These are phyloP conservation scores for Scaptomyza cyrtandrae DNA, from an alignment of 2,888 invertebrate genomes.

Conservation along the genomic window DNA sequence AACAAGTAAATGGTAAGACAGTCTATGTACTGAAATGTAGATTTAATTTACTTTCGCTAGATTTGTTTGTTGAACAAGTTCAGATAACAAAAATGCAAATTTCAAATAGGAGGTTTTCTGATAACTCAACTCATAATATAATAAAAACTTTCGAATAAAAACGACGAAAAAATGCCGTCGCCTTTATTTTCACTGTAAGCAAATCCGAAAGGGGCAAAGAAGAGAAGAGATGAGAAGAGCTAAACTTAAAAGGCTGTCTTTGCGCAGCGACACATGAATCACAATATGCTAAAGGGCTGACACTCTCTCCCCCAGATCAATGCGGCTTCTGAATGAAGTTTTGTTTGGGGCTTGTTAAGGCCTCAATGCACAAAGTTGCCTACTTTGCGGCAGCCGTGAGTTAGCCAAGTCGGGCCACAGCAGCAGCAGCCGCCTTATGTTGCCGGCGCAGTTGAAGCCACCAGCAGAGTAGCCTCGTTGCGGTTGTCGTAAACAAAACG, in stretches of 20 bases:
- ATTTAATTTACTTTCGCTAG: conserved; percentile 43
- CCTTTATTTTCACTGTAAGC: conserved; percentile 37
- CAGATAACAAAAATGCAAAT: conserved; percentile 3
- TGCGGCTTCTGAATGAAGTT: conserved; percentile 80
- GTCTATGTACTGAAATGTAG: neutral
- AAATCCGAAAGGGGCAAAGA: conserved; percentile 10
- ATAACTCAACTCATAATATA: conserved; percentile 25
- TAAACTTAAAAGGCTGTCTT: conserved; percentile 55
- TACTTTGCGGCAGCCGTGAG: conserved; percentile 66
- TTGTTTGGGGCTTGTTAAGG: conserved; percentile 57
- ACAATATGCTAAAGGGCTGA: conserved; percentile 83
- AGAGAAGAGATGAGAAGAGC: conserved; percentile 5
- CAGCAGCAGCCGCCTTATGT: conserved; percentile 3
- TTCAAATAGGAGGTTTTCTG: neutral
- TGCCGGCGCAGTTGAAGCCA: conserved; percentile 46
- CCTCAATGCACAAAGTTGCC: conserved; percentile 72
- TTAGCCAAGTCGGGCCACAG: conserved; percentile 17
- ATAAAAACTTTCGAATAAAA: conserved; percentile 2
- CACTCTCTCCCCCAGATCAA: conserved; percentile 83
- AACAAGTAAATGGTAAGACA: neutral
- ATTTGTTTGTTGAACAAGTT: neutral
- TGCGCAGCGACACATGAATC: conserved; percentile 82
- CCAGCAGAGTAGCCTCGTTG: conserved; percentile 65
- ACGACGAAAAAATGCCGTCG: conserved; percentile 49
- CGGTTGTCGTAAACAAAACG: conserved; percentile 78